Conservation (phyloP, 2,113 vertebrate genomes). For the Castor canadensis region DNA sequence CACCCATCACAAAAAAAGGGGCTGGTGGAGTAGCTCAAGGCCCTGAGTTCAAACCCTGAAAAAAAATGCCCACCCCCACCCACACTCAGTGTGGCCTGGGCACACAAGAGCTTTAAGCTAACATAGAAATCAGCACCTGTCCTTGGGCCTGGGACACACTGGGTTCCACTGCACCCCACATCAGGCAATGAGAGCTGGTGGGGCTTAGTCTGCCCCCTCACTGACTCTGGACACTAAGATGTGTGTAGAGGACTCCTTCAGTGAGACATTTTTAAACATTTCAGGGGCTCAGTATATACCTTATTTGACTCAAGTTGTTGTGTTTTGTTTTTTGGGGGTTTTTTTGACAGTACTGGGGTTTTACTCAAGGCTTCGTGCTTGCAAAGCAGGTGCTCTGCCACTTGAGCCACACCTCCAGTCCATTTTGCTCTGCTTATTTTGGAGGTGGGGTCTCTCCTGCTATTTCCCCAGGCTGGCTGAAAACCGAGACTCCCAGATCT, state of each 20-base stretch:
- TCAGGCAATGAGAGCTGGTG: accelerated
- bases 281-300: accelerated
- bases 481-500: no score
- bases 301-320: background rate
- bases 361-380: no score
- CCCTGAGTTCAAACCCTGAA: no score
- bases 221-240: background rate
- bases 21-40: no score
- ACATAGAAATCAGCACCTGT: background rate
- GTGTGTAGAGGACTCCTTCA: background rate
- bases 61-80: no score
- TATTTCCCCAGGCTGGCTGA: no score
- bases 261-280: background rate
- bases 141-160: accelerated
- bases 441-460: no score
- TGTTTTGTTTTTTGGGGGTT: background rate
- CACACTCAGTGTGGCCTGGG: accelerated
- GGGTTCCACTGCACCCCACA: background rate
- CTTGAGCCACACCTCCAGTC: no score
- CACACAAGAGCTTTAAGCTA: background rate
- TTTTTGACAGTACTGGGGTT: no score
- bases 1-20: no score
- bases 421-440: no score
- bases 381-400: no score
- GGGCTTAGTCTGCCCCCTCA: background rate